Percentiles rank a stretch among this genome's conserved stretches.
Conservation (phyloP, 2,113 vertebrate species). For the Limnothrissa miodon region DNA sequence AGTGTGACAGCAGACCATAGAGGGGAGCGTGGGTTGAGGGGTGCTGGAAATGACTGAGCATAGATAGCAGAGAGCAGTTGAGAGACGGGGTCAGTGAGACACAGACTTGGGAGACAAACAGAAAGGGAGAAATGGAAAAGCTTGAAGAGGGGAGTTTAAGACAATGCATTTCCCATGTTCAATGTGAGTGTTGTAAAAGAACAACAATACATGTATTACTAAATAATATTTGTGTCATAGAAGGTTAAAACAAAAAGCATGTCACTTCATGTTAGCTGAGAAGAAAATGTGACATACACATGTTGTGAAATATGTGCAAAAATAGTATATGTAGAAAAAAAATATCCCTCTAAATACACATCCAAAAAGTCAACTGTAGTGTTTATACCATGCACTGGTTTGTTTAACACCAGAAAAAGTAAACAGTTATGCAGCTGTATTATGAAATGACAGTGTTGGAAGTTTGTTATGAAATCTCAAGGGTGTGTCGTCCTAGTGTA, state of each 20-base stretch:
- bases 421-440: not conserved
- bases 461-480: conserved; percentile 2
- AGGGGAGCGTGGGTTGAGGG: not conserved
- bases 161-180: not conserved
- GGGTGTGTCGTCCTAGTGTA: not conserved
- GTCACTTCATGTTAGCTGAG: too few species aligned
- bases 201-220: not conserved
- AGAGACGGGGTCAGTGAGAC: not conserved
- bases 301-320: not conserved
- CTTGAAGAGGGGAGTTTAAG: not conserved
- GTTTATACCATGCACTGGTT: not conserved
- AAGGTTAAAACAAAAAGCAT: not conserved
- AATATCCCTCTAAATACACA: not conserved
- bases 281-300: not conserved
- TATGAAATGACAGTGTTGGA: not conserved
- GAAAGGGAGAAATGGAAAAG: not conserved
- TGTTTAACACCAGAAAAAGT: not conserved
- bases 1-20: not conserved
- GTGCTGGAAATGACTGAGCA: not conserved
- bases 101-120: not conserved
- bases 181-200: too few species aligned
- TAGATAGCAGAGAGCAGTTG: not conserved
- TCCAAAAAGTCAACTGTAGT: not conserved
- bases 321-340: not conserved
- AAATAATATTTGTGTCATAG: not conserved